Evolutionary conservation across 2,113 vertebrate genomes (phyloP), one percentile per base, ranked within the genome.

Genomic region (Pteronura brasiliensis): DNA sequence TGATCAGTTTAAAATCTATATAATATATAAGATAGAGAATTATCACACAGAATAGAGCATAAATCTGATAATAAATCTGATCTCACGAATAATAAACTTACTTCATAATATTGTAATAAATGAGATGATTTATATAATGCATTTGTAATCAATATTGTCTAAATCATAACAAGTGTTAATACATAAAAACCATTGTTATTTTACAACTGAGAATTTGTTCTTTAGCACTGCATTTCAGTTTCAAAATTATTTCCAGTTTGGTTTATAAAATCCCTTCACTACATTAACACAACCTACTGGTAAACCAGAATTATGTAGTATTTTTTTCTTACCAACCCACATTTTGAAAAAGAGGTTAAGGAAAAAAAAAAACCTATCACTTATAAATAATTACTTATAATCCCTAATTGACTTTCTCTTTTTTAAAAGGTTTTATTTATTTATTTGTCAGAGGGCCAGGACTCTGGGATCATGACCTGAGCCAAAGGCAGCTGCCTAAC

Each of bases 191-290:
- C 82, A 67, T 27, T 61, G 39, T 36, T 88, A 85, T 74, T 74
- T 92, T 88, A 80, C 6, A 96, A 79, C 18, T 76, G 23, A 61
- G 47, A 93, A 84, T 25, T 44, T 44, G 39, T 13, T 86, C 71
- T 92, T 20, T 65, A 84, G 11, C 2, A 83, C 47, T 82, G 55
- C 9, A 63, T 52, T n/a, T 47, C 81, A 36, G 39, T 91, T 83
- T 93, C 31, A 88, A 90, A 85, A 76, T 55, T 83, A 92, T 92
- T 76, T 92, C 47, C 49, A 88, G 42, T 76, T 92, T 92, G 17
- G 25, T n/a, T 77, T 81, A 63, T 57, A 83, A 86, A 90, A 94
- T 97, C 15, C 31, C 27, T 86, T 67, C 11, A 67, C 2, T 59
- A 8, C 44, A 89, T 85, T 79, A 95, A 86, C 20, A 89, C 61